Conservation (phyloP, 2,113 vertebrate genomes). For the Tamias sibiricus region DNA sequence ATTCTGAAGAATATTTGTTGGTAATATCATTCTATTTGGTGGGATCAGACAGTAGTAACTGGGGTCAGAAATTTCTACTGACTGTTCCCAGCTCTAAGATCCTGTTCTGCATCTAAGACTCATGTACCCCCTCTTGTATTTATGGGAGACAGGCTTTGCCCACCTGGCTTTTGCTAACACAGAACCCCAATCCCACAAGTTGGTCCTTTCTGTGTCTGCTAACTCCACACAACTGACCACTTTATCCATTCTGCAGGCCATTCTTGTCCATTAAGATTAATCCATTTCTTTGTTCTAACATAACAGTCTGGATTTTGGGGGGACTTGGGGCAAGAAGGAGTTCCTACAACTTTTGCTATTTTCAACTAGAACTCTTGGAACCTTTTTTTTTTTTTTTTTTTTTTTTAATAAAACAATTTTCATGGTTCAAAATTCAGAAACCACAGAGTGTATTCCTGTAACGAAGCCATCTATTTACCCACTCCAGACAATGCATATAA, state of each 20-base stretch:
- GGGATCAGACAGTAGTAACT: neutral
- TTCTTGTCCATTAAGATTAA: neutral
- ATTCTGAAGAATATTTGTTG: neutral
- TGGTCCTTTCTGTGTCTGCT: neutral
- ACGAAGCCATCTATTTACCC: neutral
- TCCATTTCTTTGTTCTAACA: neutral
- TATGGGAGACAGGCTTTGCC: neutral
- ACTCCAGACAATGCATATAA: neutral
- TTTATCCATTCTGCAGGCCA: rapidly evolving
- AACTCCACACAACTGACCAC: neutral
- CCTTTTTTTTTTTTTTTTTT: no score
- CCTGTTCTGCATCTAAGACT: neutral
- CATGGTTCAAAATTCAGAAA: slow-evolving; percentile 28
- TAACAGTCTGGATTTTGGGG: neutral
- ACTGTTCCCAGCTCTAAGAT: neutral
- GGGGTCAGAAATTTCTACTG: neutral
- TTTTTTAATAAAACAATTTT: no score
- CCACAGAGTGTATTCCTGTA: rapidly evolving
- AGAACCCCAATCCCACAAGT: neutral
- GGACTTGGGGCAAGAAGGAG: neutral
- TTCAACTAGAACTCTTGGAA: neutral
- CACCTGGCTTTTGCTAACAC: neutral
- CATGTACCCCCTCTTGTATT: neutral
- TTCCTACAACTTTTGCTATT: neutral
- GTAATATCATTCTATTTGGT: neutral